These are phyloP conservation scores for Caerostris extrusa DNA, from an alignment of 1,140 invertebrate genomes.

Conservation along the genomic window DNA sequence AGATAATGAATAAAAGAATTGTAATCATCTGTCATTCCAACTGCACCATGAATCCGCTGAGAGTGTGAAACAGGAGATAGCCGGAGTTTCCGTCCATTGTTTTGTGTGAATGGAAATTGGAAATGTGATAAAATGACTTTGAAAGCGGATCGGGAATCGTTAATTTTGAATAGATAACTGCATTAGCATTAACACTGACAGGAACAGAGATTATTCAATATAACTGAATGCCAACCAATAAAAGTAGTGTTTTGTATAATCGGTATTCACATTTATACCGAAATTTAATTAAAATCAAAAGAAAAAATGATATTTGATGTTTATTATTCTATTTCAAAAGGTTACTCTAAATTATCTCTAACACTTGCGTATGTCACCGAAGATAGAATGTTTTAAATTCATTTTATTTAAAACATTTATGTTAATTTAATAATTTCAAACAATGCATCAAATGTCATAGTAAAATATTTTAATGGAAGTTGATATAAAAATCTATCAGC, in stretches of 20 bases:
- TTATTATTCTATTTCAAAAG: no score
- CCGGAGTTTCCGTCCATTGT: background rate
- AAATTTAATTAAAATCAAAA: no score
- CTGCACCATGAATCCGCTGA: background rate
- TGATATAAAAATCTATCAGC: no score
- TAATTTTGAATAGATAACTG: constrained; percentile 14
- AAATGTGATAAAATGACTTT: constrained; percentile 30
- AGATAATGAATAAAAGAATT: background rate
- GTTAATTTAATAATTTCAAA: no score
- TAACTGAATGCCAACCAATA: background rate
- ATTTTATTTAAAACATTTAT: no score
- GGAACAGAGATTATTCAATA: background rate
- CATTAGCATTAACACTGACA: background rate
- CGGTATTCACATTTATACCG: no score
- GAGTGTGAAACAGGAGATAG: constrained; percentile 8
- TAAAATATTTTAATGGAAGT: no score
- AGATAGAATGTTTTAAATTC: no score
- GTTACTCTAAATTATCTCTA: no score
- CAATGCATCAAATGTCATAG: no score
- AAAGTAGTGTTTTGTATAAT: background rate
- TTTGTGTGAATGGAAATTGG: constrained; percentile 20
- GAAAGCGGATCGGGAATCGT: background rate
- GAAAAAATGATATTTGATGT: no score
- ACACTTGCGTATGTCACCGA: no score
- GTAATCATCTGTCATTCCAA: constrained; percentile 14